These are phyloP conservation scores for Eclectus roratus DNA, from an alignment of 2,113 vertebrate genomes.

Conservation along the genomic window DNA sequence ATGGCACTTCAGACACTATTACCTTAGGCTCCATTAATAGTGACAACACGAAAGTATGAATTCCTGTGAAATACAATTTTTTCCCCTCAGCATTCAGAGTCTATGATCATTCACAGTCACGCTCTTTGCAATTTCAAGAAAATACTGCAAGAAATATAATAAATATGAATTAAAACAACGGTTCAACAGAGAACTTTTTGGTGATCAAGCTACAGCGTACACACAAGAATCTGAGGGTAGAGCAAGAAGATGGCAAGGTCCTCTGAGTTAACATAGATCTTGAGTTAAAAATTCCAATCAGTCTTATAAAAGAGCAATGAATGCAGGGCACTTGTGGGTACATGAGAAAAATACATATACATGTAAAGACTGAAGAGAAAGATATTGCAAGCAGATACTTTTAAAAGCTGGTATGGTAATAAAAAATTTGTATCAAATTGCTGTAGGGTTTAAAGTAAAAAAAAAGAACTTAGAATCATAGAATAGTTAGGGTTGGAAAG, in stretches of 20 bases:
- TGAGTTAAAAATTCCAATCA: not conserved
- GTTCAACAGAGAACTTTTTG: not conserved
- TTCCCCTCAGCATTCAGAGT: not conserved
- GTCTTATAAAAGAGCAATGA: not conserved
- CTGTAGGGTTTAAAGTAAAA: not conserved
- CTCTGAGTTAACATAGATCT: not conserved
- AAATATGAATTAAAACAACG: not conserved
- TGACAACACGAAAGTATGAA: not conserved
- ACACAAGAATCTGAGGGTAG: not conserved
- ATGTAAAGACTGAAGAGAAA: not conserved
- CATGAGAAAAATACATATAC: not conserved
- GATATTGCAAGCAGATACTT: not conserved
- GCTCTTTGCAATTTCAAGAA: not conserved
- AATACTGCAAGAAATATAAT: not conserved
- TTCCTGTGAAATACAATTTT: not conserved
- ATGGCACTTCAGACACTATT: not conserved
- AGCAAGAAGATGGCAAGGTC: not conserved
- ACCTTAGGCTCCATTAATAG: not conserved
- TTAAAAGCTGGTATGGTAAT: not conserved
- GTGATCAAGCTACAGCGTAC: rapidly evolving
- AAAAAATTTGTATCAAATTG: not conserved
- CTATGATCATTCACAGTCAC: rapidly evolving
- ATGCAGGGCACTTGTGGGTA: not conserved
- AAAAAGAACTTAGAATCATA: not conserved
- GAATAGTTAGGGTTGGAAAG: too few relatives aligned